Base-by-base conservation (phyloP, 1,140 invertebrate species). In the Bombus picipes region DNA sequence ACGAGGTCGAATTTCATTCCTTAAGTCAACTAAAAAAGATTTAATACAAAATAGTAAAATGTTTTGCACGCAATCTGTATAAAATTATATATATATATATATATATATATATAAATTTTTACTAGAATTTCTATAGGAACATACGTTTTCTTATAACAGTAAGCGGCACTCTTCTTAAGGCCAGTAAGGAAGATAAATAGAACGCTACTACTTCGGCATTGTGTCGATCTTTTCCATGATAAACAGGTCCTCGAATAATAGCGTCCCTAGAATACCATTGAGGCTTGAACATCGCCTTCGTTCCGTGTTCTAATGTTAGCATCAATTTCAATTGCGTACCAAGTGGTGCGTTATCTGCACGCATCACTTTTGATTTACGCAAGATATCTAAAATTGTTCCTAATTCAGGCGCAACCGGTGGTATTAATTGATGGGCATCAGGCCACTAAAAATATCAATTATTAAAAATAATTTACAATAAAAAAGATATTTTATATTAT, bases 191-290 rank as follows among this genome's bases (percentile, higher is more conserved):
- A 73, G 97, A 97, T 84, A 99, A 95, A 95, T 99, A 98, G 95
- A 99, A 99, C n/a, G 97, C 97, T 90, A 98, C 97, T n/a, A 99
- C 97, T 96, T 99, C 98, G n/a, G 98, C 98, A 94, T 98, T 98
- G 92, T 99, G 98, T 22, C 98, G 95, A 94, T 99, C 98, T 94
- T 97, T 98, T 32, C 98, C 98, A 72, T 96, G 96, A 96, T 98
- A 99, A 18, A 98, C 97, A 62, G 96, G 95, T 5, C 98, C 98
- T 87, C 96, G 95, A 73, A 99, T 97, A 12, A 98, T 93, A 91
- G 97, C 96, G 83, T 97, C 96, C 92, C 97, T 95, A 13, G 96
- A 93, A 94, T 98, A 99, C 97, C 98, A 98, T 93, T 97, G 97
- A 41, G 98, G 98, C 95, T 99, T 99, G 91, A 99, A 99, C 68